Conservation (phyloP, 2,797 vertebrate species). For the Anguilla marmorata region DNA sequence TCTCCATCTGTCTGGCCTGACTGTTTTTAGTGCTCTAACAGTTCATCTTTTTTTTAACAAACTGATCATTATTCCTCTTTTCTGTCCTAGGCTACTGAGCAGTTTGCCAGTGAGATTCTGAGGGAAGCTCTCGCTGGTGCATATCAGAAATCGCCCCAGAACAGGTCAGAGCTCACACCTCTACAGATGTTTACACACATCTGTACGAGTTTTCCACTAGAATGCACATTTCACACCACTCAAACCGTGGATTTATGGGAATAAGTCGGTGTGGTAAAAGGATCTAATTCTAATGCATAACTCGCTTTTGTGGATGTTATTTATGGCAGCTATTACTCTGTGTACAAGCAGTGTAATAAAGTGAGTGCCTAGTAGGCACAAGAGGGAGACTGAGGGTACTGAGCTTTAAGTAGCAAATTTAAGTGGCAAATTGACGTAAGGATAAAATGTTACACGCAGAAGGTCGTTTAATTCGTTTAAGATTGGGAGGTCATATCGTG, state of each 20-base stretch:
- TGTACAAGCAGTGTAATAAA: neutral
- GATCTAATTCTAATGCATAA: neutral
- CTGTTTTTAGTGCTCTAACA: neutral
- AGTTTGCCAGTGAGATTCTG: conserved; percentile 91
- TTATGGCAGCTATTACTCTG: neutral
- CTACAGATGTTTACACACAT: neutral
- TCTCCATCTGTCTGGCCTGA: neutral
- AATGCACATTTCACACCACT: neutral
- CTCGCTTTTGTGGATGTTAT: neutral
- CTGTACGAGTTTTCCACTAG: neutral
- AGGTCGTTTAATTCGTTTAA: neutral
- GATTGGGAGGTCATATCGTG: neutral
- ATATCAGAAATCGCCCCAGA: conserved; percentile 82
- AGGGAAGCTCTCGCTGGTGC: conserved; percentile 88
- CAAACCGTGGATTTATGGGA: neutral
- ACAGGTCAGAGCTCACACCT: conserved; percentile 77
- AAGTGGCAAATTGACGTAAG: neutral
- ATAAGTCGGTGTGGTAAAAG: neutral
- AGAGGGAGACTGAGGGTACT: neutral
- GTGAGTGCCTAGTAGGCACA: neutral
- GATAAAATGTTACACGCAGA: neutral
- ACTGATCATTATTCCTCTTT: conserved; percentile 22
- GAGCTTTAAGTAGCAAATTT: neutral
- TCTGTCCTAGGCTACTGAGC: conserved; percentile 84
- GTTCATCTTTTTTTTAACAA: neutral